Conservation (phyloP, 2,113 vertebrate genomes). For the Hymenochirus boettgeri region DNA sequence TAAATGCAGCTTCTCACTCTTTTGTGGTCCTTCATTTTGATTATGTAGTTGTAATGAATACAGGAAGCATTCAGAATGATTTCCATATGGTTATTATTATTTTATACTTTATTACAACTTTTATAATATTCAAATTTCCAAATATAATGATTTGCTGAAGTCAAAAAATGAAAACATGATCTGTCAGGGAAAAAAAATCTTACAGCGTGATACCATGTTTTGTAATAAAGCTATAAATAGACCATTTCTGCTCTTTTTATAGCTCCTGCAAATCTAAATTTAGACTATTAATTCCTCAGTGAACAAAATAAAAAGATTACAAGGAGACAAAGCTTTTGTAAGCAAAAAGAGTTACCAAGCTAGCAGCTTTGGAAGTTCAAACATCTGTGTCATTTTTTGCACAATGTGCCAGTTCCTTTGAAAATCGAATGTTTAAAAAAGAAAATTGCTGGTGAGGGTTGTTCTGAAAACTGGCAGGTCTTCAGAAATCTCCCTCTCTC, state of each 20-base stretch:
- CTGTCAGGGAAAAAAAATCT: too few relatives aligned
- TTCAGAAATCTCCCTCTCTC: constrained; percentile 49
- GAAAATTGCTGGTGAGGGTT: constrained; percentile 43
- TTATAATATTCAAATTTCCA: too few relatives aligned
- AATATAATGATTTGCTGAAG: too few relatives aligned
- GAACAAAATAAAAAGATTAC: constrained; percentile 38
- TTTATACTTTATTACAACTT: too few relatives aligned
- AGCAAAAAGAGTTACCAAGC: constrained; percentile 29
- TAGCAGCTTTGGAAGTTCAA: constrained; percentile 26
- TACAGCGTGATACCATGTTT: constrained; percentile 13
- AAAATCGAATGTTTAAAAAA: constrained; percentile 46
- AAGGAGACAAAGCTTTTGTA: constrained; percentile 20
- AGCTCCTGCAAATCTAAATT: constrained; percentile 19
- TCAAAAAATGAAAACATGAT: too few relatives aligned
- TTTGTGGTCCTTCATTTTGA: too few relatives aligned
- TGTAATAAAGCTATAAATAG: constrained; percentile 12
- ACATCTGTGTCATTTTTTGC: constrained; percentile 33
- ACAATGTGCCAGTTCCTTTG: constrained; percentile 43
- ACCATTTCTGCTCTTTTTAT: constrained; percentile 10
- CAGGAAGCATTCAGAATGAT: too few relatives aligned
- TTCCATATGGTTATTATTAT: too few relatives aligned
- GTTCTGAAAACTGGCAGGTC: constrained; percentile 42
- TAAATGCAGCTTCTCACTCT: too few relatives aligned
- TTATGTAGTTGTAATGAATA: too few relatives aligned
- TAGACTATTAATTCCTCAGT: constrained; percentile 18